Base-by-base conservation (phyloP, 92 coral and sea anemone species). In the Paragorgia papillata region DNA sequence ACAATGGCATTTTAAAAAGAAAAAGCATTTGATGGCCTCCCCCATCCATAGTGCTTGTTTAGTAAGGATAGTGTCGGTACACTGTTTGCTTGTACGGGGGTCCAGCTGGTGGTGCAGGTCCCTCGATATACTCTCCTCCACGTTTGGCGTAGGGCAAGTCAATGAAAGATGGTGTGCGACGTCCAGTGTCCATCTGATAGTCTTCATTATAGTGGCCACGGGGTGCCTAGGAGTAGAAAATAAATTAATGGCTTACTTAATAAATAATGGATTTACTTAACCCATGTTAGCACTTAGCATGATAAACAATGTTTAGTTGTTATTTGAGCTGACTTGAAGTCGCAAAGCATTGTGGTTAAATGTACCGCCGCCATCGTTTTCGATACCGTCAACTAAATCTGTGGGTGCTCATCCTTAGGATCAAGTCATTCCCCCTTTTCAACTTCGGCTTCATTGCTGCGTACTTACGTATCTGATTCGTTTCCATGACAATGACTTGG, bases 61-160 rank as follows among this genome's bases (percentile, higher is more conserved):
- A 68, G 60, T 68, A 68, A 68, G 75, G 75, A 48, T 68, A 68
- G 75, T 68, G 46, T 68, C 59, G 75, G 59, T 68, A 68, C 41
- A 68, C 75, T 21, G 75, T 44, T 68, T 68, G 75, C 60, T 68
- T 68, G 75, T 68, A 68, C 20, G 75, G 75, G 21, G 75, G 59
- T 9, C 75, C 75, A 14, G 75, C 15, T 15, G 58, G 59, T 13
- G 41, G 75, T 10, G 14, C 53, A 46, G 59, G 58, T 12, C 58
- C 59, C 48, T 68, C 75, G 18, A 26, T 20, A 57, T 25, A 68
- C n/a, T 46, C 53, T 66, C 27, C 73, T 68, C 75, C 74, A 43
- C 74, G 75, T 44, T 68, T 68, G 13, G 75, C 75, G 22, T 68
- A 68, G 4, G 75, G 75, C 75, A 68, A 10, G 24, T 68, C 75